phyloP scores from a whole-genome alignment of 2,113 vertebrate genomes.

The Carassius carassius region DNA sequence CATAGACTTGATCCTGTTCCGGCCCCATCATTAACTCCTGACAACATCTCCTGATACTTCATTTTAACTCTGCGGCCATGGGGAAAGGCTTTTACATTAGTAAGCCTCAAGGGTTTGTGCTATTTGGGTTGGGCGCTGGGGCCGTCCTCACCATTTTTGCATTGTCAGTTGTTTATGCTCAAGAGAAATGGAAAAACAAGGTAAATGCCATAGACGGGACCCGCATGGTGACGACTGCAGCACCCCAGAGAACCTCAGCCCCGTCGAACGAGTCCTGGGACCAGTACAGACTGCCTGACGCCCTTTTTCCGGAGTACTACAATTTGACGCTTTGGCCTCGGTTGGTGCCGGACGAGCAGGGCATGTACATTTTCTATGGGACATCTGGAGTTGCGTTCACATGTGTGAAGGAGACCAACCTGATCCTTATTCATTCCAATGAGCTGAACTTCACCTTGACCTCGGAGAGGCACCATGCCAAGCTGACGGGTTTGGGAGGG shows the following conservation, averaged over 20 bases:
- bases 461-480: neutral
- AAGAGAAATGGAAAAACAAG: conserved; percentile 61
- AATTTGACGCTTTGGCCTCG: conserved; percentile 80
- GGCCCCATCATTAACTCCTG: neutral
- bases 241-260: neutral
- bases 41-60: neutral
- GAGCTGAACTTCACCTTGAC: conserved; percentile 82
- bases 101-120: conserved; percentile 75
- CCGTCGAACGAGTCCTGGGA: conserved; percentile 75
- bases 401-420: conserved; percentile 75
- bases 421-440: conserved; percentile 89
- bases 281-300: conserved; percentile 77
- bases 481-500: neutral
- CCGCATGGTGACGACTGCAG: neutral
- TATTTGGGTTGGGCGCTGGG: conserved; percentile 61
- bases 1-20: neutral
- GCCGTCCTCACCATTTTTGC: conserved; percentile 81
- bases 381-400: conserved; percentile 75
- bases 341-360: conserved; percentile 55
- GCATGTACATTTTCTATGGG: conserved; percentile 83
- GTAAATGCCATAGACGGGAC: conserved; percentile 72
- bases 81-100: conserved; percentile 88
- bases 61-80: conserved; percentile 70
- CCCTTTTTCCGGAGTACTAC: conserved; percentile 78
- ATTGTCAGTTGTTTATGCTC: conserved; percentile 78